Conservation (phyloP, 2,888 invertebrate species). For the Drosophila dives region DNA sequence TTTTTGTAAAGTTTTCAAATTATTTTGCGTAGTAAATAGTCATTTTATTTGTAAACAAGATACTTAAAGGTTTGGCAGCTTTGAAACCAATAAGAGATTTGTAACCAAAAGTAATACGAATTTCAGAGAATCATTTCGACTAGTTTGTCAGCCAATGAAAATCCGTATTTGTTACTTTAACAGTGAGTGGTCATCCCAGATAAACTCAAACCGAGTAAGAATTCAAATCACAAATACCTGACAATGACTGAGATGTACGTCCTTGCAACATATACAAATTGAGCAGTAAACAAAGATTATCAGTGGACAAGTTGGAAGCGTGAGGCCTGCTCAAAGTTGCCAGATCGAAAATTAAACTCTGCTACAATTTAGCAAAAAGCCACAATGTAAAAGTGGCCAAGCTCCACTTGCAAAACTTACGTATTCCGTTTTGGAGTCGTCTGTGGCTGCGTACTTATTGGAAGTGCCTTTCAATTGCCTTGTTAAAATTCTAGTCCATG, state of each 20-base stretch:
- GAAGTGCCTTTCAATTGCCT: slow-evolving; percentile 68
- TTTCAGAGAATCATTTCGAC: neutral
- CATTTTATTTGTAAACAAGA: neutral
- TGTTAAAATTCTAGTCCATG: slow-evolving; percentile 41
- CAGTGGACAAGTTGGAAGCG: slow-evolving; percentile 33
- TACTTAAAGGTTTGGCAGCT: neutral
- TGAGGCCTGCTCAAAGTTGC: slow-evolving; percentile 28
- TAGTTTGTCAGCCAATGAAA: neutral
- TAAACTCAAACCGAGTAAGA: slow-evolving; percentile 3
- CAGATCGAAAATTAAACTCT: slow-evolving; percentile 51
- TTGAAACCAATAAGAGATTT: neutral
- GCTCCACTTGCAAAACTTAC: slow-evolving; percentile 29
- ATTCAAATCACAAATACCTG: slow-evolving; percentile 25
- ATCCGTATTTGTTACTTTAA: neutral
- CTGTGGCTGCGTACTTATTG: slow-evolving; percentile 55
- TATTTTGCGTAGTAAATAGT: neutral
- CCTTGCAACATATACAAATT: slow-evolving; percentile 4
- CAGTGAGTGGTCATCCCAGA: neutral
- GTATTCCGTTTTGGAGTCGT: slow-evolving; percentile 22
- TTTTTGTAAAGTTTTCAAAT: neutral
- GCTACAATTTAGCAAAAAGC: slow-evolving; percentile 63
- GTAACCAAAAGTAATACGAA: neutral
- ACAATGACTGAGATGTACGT: slow-evolving; percentile 12
- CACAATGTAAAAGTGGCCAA: slow-evolving; percentile 50
- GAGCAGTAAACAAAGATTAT: slow-evolving; percentile 45